Base-by-base conservation (phyloP, 2,888 invertebrate genomes). In the Sipha maydis region DNA sequence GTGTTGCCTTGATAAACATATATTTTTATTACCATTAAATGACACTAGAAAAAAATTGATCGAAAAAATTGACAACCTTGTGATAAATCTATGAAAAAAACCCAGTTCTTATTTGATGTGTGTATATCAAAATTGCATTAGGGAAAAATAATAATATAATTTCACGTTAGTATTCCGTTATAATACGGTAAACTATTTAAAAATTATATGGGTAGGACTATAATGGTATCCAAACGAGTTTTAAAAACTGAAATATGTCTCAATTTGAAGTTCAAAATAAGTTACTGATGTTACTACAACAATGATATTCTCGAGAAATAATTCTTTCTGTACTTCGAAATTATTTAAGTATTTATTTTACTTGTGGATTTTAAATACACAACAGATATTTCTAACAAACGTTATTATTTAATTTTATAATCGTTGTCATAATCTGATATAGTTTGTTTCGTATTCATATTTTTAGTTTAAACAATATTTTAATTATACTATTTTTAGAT, bases 1-100 rank as follows among this genome's bases (percentile, higher is more conserved):
- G 3, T 79, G 34, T 14, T 79, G n/a, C 56, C 25, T 31, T 78
- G 54, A 56, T 48, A 48, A 14, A 11, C 11, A 78, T 25, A 31
- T 78, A 25, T 61, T 34, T 61, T 34, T 78, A 8, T 11, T 14
- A 56, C 21, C 17, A 78, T 7, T 54, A 34, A 34, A 79, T 79
- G 25, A 34, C 54, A 21, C 61, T 31, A 79, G 56, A 56, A 79
- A 79, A 69, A 17, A 41, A 79, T 28, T 79, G 56, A 61, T 14
- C 56, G 25, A 2, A 69, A 28, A 69, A 69, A 7, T n/a, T 7
- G 28, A 61, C 25, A 56, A 34, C 79, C 25, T 34, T 17, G 17
- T 34, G 34, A 79, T 79, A 61, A 79, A 79, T 79, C 31, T 34
- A 61, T 56, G 56, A 61, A 79, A 21, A 8, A 79, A 79, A 79